phyloP scores from a whole-genome alignment of 2,113 vertebrate genomes.

The Nyctereutes procyonoides region DNA sequence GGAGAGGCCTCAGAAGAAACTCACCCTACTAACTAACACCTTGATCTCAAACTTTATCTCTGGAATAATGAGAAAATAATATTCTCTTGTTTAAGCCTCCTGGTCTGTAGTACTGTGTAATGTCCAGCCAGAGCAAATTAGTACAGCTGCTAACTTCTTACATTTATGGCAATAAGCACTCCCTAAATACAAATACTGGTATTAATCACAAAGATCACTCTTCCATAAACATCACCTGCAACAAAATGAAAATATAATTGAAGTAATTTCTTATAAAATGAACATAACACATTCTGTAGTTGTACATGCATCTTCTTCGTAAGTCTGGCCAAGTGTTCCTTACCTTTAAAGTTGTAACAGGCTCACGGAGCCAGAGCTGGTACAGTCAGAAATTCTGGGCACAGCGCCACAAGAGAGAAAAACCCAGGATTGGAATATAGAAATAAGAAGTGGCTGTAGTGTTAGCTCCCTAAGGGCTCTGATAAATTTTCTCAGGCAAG shows the following conservation, averaged over 20 bases:
- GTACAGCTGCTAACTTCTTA: neutral
- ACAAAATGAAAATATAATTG: neutral
- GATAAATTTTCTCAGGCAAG: conserved; percentile 5
- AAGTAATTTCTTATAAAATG: conserved; percentile 9
- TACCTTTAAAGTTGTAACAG: neutral
- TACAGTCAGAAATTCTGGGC: neutral
- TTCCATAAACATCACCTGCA: neutral
- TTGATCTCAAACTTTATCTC: neutral
- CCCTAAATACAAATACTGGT: neutral
- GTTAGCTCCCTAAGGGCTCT: neutral
- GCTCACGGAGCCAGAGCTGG: neutral
- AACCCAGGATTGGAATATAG: neutral
- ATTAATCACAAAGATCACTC: neutral
- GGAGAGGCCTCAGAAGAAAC: neutral
- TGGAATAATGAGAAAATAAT: neutral
- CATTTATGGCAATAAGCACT: neutral
- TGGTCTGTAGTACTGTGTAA: neutral
- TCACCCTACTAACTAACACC: neutral
- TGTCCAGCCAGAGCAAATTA: neutral
- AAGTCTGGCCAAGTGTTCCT: conserved; percentile 35
- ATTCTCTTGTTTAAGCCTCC: neutral
- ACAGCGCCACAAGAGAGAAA: neutral
- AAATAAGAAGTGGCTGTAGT: neutral
- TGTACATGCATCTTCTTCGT: neutral
- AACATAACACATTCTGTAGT: neutral